Base-by-base conservation (phyloP, 1,140 invertebrate species). In the Oncopeltus fasciatus region DNA sequence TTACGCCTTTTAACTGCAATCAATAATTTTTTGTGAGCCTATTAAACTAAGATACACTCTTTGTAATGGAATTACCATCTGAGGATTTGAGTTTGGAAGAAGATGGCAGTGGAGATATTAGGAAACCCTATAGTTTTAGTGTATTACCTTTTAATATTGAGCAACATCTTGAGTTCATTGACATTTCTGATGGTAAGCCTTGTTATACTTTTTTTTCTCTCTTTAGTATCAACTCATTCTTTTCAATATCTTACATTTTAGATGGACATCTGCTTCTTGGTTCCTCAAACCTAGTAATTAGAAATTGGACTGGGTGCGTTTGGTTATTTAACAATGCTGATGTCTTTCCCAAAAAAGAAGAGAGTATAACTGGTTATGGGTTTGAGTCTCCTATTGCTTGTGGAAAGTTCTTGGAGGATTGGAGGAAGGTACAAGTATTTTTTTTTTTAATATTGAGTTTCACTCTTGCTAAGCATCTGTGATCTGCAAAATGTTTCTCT, bases 261-360 rank as follows among this genome's bases (percentile, higher is more conserved):
- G 69, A 70, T 57, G 67, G 67, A 4, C 49, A 63, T 31, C 26
- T 65, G 27, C 33, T 70, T 1, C 56, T 70, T 18, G 69, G 69
- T 3, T 67, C 61, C 5, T 68, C 66, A 21, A 69, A 69, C 58
- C 49, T 70, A 20, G 67, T 44, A 57, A 66, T 64, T 8, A 59
- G 66, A n/a, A 66, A 66, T 49, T 70, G 69, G 67, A 66, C 38
- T 43, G 69, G 69, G 8, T 67, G 68, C 38, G 31, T 70, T 5
- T 70, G 69, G 69, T 67, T 66, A 59, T 70, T 67, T 38, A 63
- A 59, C 20, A 59, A 68, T 24, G 56, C 64, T n/a, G 60, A 65
- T 18, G 27, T 60, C 14, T 63, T 64, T 4, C 67, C 67, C 20
- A 28, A 62, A 29, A 63, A 66, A 12, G 63, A 69, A 21, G 66